A percentile compares a stretch with the other conserved stretches of the same genome.
These are phyloP conservation scores for Lycophotia porphyrea DNA, from an alignment of 2,888 invertebrate species.

Conservation along the genomic window DNA sequence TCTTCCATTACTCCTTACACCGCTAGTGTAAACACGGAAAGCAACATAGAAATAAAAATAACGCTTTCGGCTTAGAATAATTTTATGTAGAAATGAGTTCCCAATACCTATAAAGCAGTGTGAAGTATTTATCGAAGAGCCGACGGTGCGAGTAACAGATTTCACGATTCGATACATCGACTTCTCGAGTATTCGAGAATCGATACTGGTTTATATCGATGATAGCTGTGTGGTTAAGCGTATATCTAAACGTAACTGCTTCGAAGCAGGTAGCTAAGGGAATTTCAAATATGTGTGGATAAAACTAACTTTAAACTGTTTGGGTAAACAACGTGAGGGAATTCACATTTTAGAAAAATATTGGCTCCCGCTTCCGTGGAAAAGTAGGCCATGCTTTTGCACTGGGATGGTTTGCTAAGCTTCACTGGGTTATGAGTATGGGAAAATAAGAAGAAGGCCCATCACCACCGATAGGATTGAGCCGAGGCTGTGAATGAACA, in stretches of 20 bases:
- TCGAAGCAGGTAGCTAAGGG: conserved; percentile 21
- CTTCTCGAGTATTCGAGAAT: conserved; percentile 53
- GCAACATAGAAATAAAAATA: conserved; percentile 66
- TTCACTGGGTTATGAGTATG: background rate
- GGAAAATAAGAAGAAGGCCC: background rate
- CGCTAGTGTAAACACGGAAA: conserved; percentile 60
- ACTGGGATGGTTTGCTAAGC: background rate
- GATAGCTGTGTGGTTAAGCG: conserved; percentile 47
- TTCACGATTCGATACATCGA: conserved; percentile 76
- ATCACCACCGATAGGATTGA: background rate
- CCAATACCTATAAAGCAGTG: conserved; percentile 67
- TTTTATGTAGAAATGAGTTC: conserved; percentile 70
- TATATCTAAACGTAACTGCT: conserved; percentile 42
- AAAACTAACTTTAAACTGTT: conserved; percentile 48
- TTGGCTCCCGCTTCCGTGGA: background rate
- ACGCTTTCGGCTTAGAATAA: conserved; percentile 68
- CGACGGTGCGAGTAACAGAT: conserved; percentile 69
- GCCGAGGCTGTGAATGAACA: background rate
- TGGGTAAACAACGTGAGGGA: conserved; percentile 22
- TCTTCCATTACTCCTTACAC: conserved; percentile 32
- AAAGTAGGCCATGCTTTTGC: conserved; percentile 10
- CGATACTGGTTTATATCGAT: conserved; percentile 58
- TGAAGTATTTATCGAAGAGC: conserved; percentile 69
- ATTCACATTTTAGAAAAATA: conserved; percentile 25
- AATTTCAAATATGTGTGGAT: conserved; percentile 47